A percentile compares a stretch with the other conserved stretches of the same genome.
Evolutionary conservation across 2,113 vertebrate species (phyloP).

Genomic region (Myiagra hebetior): DNA sequence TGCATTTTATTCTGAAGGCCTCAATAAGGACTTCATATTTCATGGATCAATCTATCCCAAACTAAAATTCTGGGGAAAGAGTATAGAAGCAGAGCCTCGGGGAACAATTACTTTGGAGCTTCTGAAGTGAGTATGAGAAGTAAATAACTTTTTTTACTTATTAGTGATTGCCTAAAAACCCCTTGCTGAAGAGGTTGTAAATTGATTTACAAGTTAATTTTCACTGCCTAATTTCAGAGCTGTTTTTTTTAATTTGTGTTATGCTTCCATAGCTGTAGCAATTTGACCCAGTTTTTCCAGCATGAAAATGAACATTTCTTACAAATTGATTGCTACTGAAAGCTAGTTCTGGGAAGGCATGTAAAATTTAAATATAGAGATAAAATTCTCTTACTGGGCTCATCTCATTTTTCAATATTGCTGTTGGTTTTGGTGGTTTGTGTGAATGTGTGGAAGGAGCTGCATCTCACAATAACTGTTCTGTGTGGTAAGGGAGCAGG

Average conservation of each 20-base stretch:
- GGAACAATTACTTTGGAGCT: conserved; percentile 95
- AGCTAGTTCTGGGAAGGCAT: not conserved
- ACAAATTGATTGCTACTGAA: not conserved
- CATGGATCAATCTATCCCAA: conserved; percentile 97
- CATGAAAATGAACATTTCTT: not conserved
- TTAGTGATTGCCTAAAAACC: not conserved
- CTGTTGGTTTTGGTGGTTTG: not conserved
- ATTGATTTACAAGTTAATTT: not conserved
- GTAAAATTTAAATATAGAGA: not conserved
- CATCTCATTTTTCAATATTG: not conserved
- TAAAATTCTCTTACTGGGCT: not conserved
- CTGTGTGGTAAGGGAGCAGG: not conserved
- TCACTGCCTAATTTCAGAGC: not conserved
- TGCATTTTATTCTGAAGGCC: conserved; percentile 90
- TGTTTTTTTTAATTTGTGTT: not conserved
- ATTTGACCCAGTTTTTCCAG: not conserved
- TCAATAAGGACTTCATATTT: conserved; percentile 89
- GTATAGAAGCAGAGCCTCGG: conserved; percentile 93
- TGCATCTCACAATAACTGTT: not conserved
- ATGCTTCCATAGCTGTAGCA: not conserved
- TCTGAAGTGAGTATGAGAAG: conserved; percentile 79
- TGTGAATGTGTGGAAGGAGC: not conserved
- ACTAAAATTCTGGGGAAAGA: conserved; percentile 98
- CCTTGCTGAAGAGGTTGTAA: not conserved
- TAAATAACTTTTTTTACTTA: not conserved